These are phyloP conservation scores for Ceratina australensis DNA, from an alignment of 1,140 invertebrate genomes.

Conservation along the genomic window DNA sequence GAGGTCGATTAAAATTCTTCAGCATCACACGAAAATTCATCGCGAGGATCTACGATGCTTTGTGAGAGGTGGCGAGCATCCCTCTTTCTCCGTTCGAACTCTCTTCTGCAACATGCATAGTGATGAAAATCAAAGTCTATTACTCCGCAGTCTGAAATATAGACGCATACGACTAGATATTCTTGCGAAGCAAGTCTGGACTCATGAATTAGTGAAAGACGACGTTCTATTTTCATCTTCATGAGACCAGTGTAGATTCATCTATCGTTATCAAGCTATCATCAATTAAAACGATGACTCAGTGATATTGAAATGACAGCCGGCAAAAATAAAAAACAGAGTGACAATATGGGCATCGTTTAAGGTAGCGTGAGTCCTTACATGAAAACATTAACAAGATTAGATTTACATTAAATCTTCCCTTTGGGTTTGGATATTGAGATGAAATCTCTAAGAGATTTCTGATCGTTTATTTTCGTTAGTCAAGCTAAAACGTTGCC, in stretches of 20 bases:
- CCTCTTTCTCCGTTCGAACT: background rate
- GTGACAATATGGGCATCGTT: too few species aligned
- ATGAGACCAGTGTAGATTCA: constrained; percentile 4
- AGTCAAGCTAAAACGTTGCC: too few species aligned
- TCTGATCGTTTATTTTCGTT: too few species aligned
- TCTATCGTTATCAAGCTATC: too few species aligned
- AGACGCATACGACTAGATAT: background rate
- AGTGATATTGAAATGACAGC: too few species aligned
- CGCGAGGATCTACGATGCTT: background rate
- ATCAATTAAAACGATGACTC: too few species aligned
- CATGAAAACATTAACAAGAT: too few species aligned
- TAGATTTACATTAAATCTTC: too few species aligned
- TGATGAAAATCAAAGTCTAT: background rate
- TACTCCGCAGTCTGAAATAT: background rate
- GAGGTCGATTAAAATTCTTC: constrained; percentile 54
- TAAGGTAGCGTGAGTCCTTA: too few species aligned
- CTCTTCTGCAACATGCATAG: constrained; percentile 12
- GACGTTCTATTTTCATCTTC: constrained; percentile 19
- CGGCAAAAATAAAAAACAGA: too few species aligned
- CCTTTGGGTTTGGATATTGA: too few species aligned
- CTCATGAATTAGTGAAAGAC: constrained; percentile 42
- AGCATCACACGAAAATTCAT: constrained; percentile 42
- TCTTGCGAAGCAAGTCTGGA: constrained; percentile 17
- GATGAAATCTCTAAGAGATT: too few species aligned
- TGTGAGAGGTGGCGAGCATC: background rate